Evolutionary conservation across 2,888 invertebrate species (phyloP).

Genomic region (Mesorhabditis belari): DNA sequence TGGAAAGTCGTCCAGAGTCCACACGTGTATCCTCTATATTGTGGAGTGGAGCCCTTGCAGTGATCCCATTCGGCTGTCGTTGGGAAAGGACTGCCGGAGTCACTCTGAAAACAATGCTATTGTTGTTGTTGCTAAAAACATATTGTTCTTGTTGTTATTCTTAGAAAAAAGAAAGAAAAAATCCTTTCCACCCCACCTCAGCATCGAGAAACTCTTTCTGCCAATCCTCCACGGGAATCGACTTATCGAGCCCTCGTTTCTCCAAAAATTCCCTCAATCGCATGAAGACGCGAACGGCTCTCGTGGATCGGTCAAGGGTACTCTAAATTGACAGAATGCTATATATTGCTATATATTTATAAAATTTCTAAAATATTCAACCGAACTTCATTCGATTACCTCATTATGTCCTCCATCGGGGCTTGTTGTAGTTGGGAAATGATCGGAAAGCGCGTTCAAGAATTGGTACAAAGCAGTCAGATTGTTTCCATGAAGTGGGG

Average conservation of each 20-base stretch:
- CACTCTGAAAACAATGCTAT: conserved; percentile 16
- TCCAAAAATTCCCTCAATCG: conserved; percentile 40
- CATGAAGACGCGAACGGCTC: conserved; percentile 30
- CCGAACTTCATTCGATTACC: conserved; percentile 1
- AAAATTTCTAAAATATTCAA: background rate
- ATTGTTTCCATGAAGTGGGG: conserved; percentile 39
- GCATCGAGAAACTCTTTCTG: conserved; percentile 44
- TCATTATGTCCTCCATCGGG: conserved; percentile 13
- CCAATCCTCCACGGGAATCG: conserved; percentile 37
- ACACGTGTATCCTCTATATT: conserved; percentile 73
- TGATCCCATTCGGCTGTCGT: conserved; percentile 47
- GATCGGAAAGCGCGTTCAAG: conserved; percentile 38
- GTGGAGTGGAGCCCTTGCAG: conserved; percentile 32
- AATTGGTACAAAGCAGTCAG: conserved; percentile 46
- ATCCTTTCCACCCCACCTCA: conserved; percentile 18
- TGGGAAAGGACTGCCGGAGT: conserved; percentile 47
- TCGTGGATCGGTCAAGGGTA: conserved; percentile 24
- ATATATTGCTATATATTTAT: background rate
- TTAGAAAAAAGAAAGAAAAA: too few relatives aligned
- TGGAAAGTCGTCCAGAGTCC: conserved; percentile 92
- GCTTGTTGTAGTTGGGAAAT: conserved; percentile 27
- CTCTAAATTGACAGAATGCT: conserved; percentile 14
- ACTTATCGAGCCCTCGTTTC: conserved; percentile 26
- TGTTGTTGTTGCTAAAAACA: too few relatives aligned
- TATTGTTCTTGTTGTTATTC: too few relatives aligned